Evolutionary conservation across 2,797 vertebrate genomes (phyloP), one percentile per base, ranked within the genome.

Genomic region (Oreochromis mossambicus): DNA sequence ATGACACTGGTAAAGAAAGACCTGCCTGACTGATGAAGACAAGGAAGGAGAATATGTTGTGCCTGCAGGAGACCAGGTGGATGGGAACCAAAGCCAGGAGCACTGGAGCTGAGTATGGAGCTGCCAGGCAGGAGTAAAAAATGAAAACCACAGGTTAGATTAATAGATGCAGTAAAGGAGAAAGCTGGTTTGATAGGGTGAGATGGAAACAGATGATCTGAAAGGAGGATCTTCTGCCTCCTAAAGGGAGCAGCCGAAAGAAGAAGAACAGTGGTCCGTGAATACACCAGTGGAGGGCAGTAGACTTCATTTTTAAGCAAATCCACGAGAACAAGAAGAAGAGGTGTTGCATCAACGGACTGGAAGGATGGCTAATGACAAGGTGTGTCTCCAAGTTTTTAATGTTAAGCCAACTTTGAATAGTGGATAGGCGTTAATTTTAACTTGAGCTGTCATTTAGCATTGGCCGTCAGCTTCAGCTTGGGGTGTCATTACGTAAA

Each of bases 291-390:
- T 26, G 2, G 91, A 13, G 76, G 89, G 77, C 88, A 76, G 78
- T 78, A 36, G 2, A 4, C 1, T 24, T 3, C 7, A n/a, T 76
- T 38, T 6, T n/a, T 19, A 12, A 38, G 21, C 75, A 38, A 24
- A 63, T 5, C 0, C 2, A 12, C 17, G 8, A 36, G 13, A 66
- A 41, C 9, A 36, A 21, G 78, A 38, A 55, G 50, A 86, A 77
- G 78, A 79, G 12, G 36, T 4, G 6, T 50, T 5, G 6, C 52
- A 12, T 15, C 52, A n/a, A 26, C 51, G 19, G 21, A 56, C 66
- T n/a, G 58, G 7, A 82, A 24, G 36, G 24, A 95, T 95, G 94
- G 78, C 80, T 7, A 63, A 92, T 68, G 92, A 92, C 90, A 95
- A 94, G 94, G 94, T 95, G 56, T 82, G 92, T 83, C 6, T 11